Evolutionary conservation across 2,113 vertebrate genomes (phyloP).

Genomic region (Tachycineta bicolor): DNA sequence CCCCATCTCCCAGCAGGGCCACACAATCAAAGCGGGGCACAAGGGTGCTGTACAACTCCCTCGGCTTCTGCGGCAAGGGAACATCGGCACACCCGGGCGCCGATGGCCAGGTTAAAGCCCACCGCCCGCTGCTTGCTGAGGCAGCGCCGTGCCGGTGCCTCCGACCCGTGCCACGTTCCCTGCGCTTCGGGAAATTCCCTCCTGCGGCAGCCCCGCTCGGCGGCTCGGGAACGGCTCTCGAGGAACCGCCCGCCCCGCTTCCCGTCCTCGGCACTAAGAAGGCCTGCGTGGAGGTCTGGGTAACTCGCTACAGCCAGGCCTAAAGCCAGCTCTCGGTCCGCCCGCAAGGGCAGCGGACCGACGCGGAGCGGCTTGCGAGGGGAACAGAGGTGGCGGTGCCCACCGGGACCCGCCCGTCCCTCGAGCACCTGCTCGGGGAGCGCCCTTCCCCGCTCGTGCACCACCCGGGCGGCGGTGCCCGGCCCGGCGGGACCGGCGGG

Average conservation of each 20-base stretch:
- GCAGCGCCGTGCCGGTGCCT: rapidly evolving
- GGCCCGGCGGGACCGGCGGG: neutral
- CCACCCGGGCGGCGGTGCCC: rapidly evolving
- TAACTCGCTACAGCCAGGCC: neutral
- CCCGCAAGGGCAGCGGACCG: rapidly evolving
- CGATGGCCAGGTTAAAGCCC: rapidly evolving
- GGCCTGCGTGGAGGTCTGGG: rapidly evolving
- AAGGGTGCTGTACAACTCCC: rapidly evolving
- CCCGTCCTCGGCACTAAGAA: rapidly evolving
- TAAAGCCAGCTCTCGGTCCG: rapidly evolving
- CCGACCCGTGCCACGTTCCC: rapidly evolving
- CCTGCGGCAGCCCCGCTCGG: rapidly evolving
- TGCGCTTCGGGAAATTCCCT: rapidly evolving
- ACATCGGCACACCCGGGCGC: rapidly evolving
- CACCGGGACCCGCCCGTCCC: neutral
- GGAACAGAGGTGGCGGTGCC: rapidly evolving
- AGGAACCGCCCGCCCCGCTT: rapidly evolving
- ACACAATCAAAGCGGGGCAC: rapidly evolving
- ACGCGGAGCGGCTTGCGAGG: rapidly evolving
- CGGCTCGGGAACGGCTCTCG: rapidly evolving
- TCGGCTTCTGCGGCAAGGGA: neutral
- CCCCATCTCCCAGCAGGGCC: neutral
- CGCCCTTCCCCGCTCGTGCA: neutral
- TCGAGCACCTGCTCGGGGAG: neutral
- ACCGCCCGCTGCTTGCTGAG: rapidly evolving